Evolutionary conservation across 2,888 invertebrate genomes (phyloP), one percentile per base, ranked within the genome.

Genomic region (Andrena chrysosceles): DNA sequence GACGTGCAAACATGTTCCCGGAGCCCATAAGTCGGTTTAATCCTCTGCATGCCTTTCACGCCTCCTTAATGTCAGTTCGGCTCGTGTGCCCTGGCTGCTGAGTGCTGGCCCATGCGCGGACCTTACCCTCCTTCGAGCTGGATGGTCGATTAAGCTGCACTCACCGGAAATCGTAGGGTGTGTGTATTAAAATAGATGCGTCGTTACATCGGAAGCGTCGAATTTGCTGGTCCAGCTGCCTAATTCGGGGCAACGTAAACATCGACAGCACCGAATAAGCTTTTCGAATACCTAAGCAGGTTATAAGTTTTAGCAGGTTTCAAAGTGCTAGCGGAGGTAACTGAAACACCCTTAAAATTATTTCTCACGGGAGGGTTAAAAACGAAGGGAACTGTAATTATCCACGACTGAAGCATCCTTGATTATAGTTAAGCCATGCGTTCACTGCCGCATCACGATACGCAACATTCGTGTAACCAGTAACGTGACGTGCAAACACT

Each of bases 401-500:
- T 68, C 48, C 23, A 1, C 23, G 48, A 4, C 31, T 10, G 48
- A 71, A 67, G 33, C 60, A 35, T 26, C 23, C n/a, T 6, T 35
- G 56, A 69, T 42, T 42, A 42, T 69, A 66, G 64, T 80, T 77
- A 66, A 77, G 70, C 77, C 42, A 64, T 67, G 35, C 66, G 62
- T 49, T 31, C 42, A 62, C 54, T 73, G 80, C 69, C 72, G 74
- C 69, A 67, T 75, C 74, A 62, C 70, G 75, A 66, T 49, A 63
- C 56, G 42, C 31, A 60, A 70, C 75, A 33, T 71, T 75, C 78
- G 60, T 48, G 80, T 63, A 83, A 42, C 42, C 42, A 16, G 42
- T 42, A 42, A 83, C 76, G 71, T 76, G 82, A 81, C 76, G 70
- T 76, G 76, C 82, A 81, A 82, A 81, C 81, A 63, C 76, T 68